Conservation (phyloP, 2,888 invertebrate species). For the Callyntrura guangdongensis region DNA sequence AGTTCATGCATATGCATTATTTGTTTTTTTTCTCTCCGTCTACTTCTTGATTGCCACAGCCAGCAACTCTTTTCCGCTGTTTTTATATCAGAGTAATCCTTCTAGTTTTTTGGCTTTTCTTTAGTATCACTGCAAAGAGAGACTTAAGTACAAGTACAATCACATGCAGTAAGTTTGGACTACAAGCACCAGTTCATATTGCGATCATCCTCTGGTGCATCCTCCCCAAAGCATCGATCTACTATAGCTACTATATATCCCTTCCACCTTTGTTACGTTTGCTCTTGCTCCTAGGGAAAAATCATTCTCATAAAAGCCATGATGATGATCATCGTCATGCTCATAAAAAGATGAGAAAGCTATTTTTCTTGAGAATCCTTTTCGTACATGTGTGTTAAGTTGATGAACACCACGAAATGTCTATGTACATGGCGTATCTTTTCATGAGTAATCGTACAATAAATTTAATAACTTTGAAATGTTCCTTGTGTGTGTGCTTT, state of each 20-base stretch:
- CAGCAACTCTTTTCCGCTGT: too few species aligned
- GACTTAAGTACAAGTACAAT: too few species aligned
- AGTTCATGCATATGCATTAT: too few species aligned
- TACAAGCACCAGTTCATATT: too few species aligned
- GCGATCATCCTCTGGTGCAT: too few species aligned
- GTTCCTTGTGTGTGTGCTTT: too few species aligned
- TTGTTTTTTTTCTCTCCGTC: too few species aligned
- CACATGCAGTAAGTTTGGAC: too few species aligned
- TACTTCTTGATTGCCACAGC: too few species aligned
- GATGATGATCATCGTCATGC: neutral
- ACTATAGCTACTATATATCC: neutral
- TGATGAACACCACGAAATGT: neutral
- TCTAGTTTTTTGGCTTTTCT: neutral
- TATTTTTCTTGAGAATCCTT: conserved; percentile 35
- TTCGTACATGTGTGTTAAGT: conserved; percentile 24
- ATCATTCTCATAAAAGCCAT: conserved; percentile 7
- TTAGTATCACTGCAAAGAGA: too few species aligned
- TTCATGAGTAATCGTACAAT: neutral
- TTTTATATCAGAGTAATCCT: neutral
- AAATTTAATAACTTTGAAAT: too few species aligned
- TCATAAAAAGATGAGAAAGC: conserved; percentile 51
- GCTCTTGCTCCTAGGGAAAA: neutral
- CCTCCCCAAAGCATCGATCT: too few species aligned
- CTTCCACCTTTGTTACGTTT: neutral
- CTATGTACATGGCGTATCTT: neutral